Evolutionary conservation across 1,140 invertebrate species (phyloP), one percentile per base, ranked within the genome.

Genomic region (Monochamus saltuarius): DNA sequence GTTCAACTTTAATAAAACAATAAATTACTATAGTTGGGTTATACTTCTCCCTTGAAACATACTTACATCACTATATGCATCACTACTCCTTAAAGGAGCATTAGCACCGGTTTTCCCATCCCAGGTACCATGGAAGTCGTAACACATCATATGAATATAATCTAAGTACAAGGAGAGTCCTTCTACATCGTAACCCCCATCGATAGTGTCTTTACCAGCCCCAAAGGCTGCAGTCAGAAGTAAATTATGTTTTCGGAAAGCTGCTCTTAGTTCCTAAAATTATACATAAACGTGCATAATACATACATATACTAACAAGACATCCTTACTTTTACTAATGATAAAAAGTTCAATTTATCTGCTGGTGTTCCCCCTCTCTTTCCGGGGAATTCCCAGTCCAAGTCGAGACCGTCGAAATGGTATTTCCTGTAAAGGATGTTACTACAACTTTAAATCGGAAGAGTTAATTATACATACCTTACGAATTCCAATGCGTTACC

Each of bases 101-200:
- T 93, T 93, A 16, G 89, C 84, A 0, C 89, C 87, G 0, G 91
- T 87, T 45, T 79, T 80, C 0, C 78, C 79, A 67, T 94, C 89
- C 91, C 91, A 95, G 3, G 85, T 81, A 4, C 92, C 91, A 68
- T 94, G 91, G 76, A 92, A 94, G 78, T 96, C 92, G 71, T 95
- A 95, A 56, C 87, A 87, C 92, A 95, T 94, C 61, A 95, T 82
- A 67, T 94, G 91, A 17, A 97, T 84, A 40, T 87, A 89, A 76
- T 95, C 91, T 11, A 95, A 74, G 70, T 89, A 84, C 7, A 84
- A 76, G 0, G 88, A 85, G 34, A 95, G 78, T 65, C 83, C 80
- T 7, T 82, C 77, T 13, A 95, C 80, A 73, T 94, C 87, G 66
- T 95, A 95, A 0, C 85, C 88, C 1, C 77, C 69, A 55, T 90